Base-by-base conservation (phyloP, 2,888 invertebrate species). In the Oeneis ivallda region DNA sequence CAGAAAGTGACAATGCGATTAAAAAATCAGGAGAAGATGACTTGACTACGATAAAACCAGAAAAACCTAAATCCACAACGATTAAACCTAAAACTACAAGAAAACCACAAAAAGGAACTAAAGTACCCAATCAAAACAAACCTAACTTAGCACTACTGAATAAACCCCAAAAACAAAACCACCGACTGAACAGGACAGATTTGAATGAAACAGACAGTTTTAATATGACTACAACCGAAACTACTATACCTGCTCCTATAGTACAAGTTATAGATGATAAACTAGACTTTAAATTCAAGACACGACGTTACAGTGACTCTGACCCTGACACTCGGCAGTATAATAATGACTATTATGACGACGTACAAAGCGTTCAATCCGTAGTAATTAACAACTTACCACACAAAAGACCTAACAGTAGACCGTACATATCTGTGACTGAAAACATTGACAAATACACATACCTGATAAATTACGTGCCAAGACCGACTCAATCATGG, bases 211-310 rank as follows among this genome's bases (percentile, higher is more conserved):
- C 72, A 68, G 78, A 81, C 70, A 76, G 75, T 68, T 73, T 70
- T 62, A 67, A 64, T n/a, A n/a, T n/a, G 59, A 76, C 73, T 66
- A 63, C 52, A 37, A 69, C 69, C 59, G 58, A 68, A 54, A 62
- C 70, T 41, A 65, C 72, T 39, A 82, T 78, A 74, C 71, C 70
- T 54, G 77, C 79, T 62, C 73, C 71, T 59, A 83, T 82, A 32
- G 72, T 80, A 74, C 80, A 81, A 66, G 86, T 83, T 68, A 90
- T 94, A 56, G 93, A 92, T 73, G 94, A 94, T 80, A 94, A 94
- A 92, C 87, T 94, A 63, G 94, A 94, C 87, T 87, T 94, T 75
- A 89, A 82, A 76, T 88, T 91, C 68, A 92, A 92, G 79, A 89
- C 80, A 67, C 79, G 79, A 84, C 85, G 90, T 13, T 86, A 80